phyloP scores from a whole-genome alignment of 2,888 invertebrate species.

The Achlya flavicornis region DNA sequence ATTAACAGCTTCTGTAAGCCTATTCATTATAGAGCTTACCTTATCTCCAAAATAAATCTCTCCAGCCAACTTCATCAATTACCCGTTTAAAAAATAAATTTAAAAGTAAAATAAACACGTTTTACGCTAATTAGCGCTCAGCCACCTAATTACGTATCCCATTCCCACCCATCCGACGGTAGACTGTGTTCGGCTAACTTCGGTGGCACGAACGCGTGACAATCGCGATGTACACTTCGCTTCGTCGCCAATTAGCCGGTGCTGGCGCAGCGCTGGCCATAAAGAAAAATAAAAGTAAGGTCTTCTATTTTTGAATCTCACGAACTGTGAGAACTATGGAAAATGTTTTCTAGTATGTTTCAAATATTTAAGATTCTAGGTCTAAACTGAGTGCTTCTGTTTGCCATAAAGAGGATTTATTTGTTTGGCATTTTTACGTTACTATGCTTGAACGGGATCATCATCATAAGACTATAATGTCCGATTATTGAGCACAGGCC shows the following conservation, averaged over 20 bases:
- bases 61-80: not conserved
- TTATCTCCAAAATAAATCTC: not conserved
- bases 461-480: too few species aligned
- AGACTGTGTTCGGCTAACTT: constrained; percentile 2
- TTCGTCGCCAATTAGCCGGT: constrained; percentile 31
- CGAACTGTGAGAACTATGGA: not conserved
- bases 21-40: too few species aligned
- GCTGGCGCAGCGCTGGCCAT: constrained; percentile 15
- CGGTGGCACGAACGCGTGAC: constrained; percentile 39
- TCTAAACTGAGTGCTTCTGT: not conserved
- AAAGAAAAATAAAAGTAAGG: not conserved
- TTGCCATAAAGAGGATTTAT: not conserved
- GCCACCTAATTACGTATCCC: constrained; percentile 35
- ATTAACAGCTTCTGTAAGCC: too few species aligned
- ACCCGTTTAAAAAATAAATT: not conserved
- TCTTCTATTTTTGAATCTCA: constrained; percentile 7
- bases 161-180: constrained; percentile 8
- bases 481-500: too few species aligned
- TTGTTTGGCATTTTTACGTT: too few species aligned
- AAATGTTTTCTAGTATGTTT: not conserved
- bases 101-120: constrained; percentile 4
- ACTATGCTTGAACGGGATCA: too few species aligned
- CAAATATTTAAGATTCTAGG: not conserved
- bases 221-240: constrained; percentile 22
- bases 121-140: constrained; percentile 31